These are phyloP conservation scores for Halcyon chelicuti DNA, from an alignment of 2,797 vertebrate genomes.

Conservation along the genomic window DNA sequence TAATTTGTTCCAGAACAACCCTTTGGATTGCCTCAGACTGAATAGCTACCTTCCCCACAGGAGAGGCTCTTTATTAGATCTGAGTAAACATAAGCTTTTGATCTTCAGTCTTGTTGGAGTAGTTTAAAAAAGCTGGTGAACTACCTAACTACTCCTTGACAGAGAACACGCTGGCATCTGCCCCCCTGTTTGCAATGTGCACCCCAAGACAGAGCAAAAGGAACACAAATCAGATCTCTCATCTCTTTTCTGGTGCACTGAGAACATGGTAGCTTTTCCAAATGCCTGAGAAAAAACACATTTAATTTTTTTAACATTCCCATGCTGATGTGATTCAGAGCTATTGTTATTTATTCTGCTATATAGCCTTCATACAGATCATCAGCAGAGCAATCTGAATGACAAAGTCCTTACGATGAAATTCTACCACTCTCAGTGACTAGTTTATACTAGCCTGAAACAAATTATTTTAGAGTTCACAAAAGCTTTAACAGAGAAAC, in stretches of 20 bases:
- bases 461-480: neutral
- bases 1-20: neutral
- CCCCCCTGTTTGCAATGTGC: neutral
- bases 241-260: neutral
- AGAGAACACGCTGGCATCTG: accelerated
- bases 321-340: neutral
- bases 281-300: neutral
- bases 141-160: neutral
- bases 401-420: neutral
- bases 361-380: neutral
- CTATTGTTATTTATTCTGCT: neutral
- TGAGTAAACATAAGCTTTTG: neutral
- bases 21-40: neutral
- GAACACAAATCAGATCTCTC: neutral
- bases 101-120: neutral
- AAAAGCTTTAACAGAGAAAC: neutral
- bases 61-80: neutral
- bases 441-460: neutral
- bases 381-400: neutral
- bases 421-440: neutral
- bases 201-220: neutral
- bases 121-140: neutral
- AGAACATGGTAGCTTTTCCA: neutral
- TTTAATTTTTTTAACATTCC: neutral
- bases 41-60: neutral